Conservation (phyloP, 2,888 invertebrate species). For the Drosophila nr. perissopoda region DNA sequence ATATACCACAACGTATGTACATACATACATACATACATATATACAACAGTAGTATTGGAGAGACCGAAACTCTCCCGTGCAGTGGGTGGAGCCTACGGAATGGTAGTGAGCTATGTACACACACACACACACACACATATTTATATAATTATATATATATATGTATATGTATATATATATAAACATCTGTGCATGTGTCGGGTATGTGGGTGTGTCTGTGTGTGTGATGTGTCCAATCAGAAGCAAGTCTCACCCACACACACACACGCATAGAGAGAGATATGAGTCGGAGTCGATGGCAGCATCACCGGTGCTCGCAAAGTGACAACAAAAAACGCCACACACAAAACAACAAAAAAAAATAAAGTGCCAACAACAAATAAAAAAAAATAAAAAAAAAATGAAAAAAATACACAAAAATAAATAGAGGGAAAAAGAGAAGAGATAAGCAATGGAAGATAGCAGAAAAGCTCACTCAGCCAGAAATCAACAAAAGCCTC, state of each 20-base stretch:
- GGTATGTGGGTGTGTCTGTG: slow-evolving; percentile 33
- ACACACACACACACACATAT: no score
- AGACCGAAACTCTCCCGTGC: slow-evolving; percentile 43
- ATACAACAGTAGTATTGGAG: background rate
- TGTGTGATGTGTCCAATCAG: slow-evolving; percentile 75
- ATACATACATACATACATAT: slow-evolving; percentile 5
- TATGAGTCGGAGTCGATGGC: slow-evolving; percentile 12
- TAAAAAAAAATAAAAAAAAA: background rate
- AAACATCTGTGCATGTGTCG: slow-evolving; percentile 43
- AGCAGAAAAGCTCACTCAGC: slow-evolving; percentile 61
- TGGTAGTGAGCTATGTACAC: slow-evolving; percentile 45
- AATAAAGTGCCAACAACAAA: slow-evolving; percentile 1
- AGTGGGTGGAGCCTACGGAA: slow-evolving; percentile 73
- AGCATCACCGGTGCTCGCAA: slow-evolving; percentile 28
- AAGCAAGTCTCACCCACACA: slow-evolving; percentile 54
- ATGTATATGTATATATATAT: background rate
- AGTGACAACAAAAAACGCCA: slow-evolving; percentile 35
- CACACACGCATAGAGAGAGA: slow-evolving; percentile 5
- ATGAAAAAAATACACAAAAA: slow-evolving; percentile 6
- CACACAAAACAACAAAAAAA: slow-evolving; percentile 1
- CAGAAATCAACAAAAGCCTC: slow-evolving; percentile 70
- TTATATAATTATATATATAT: slow-evolving; percentile 10
- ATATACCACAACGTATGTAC: slow-evolving; percentile 18
- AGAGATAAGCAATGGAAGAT: slow-evolving; percentile 33
- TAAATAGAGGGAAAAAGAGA: slow-evolving; percentile 15